Conservation (phyloP, 2,113 vertebrate species). For the Camelus bactrianus region DNA sequence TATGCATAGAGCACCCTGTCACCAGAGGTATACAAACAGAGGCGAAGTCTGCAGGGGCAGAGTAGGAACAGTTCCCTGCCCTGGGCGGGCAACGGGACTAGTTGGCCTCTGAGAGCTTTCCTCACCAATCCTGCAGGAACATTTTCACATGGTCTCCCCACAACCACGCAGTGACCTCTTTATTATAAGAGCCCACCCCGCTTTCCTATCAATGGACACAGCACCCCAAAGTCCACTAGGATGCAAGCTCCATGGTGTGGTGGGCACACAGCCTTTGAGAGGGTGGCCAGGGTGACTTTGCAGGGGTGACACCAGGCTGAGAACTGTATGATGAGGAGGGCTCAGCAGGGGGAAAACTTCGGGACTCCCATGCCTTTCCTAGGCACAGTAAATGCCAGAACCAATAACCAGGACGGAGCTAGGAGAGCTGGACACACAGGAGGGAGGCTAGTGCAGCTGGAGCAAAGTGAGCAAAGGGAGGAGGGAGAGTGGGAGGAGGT, state of each 20-base stretch:
- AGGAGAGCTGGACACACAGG: neutral
- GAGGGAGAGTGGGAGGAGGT: neutral
- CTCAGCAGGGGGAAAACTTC: neutral
- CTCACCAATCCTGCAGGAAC: neutral
- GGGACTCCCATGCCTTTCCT: neutral
- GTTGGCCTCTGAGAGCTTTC: neutral
- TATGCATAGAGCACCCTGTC: neutral
- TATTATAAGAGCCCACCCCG: neutral
- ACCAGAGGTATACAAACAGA: neutral
- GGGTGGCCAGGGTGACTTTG: neutral
- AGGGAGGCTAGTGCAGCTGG: neutral
- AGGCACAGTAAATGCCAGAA: neutral
- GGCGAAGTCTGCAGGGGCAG: neutral
- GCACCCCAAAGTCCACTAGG: neutral
- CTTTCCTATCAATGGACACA: neutral
- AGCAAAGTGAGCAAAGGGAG: neutral
- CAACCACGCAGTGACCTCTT: neutral
- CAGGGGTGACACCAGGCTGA: neutral
- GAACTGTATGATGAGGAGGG: neutral
- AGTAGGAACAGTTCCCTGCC: neutral
- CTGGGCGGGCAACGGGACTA: neutral
- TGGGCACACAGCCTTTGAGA: neutral
- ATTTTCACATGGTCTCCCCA: neutral
- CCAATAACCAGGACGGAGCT: neutral
- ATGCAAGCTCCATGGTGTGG: neutral